Base-by-base conservation (phyloP, 2,113 vertebrate species). In the Andinoacara biseriatus region DNA sequence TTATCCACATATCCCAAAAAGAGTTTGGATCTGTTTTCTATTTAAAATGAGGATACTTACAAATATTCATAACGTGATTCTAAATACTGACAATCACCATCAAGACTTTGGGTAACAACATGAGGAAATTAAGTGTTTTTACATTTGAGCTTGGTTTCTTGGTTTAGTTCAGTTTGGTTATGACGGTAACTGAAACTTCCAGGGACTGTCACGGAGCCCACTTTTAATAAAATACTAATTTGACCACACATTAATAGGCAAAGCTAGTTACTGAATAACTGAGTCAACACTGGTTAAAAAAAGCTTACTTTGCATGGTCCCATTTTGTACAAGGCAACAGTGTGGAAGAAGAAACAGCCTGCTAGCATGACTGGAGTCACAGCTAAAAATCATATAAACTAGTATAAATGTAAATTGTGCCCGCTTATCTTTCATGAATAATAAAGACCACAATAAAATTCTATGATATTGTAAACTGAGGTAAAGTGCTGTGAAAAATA, bases 1-100 rank as follows among this genome's bases (percentile, higher is more conserved):
- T 89, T 75, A 78, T 26, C 59, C 58, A 76, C 82, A 87, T 75
- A 78, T 65, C 26, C 24, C 8, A 14, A 72, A 17, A 49, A 49
- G 9, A 20, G 5, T 31, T 69, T 49, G 20, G 24, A 20, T 72
- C 20, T 7, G 67, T 20, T 31, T 72, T 46, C 26, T 52, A 31
- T 52, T 72, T 72, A 52, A 52, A 24, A 57, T 22, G 10, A 22
- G 46, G 11, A 46, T 52, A 14, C 5, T 7, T 15, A 18, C 6
- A 18, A 13, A 5, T 58, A n/a, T 10, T 20, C 6, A n/a, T 10
- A 56, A 56, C 4, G 9, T 10, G 9, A n/a, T n/a, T 56, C 7
- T n/a, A 10, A 56, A 56, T 10, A n/a, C 0, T 56, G 52, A 56
- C 8, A 56, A n/a, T 56, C 20, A n/a, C 20, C 52, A 52, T 52